phyloP scores from a whole-genome alignment of 1,140 invertebrate genomes.

The Ceratoteleas bidentatus region DNA sequence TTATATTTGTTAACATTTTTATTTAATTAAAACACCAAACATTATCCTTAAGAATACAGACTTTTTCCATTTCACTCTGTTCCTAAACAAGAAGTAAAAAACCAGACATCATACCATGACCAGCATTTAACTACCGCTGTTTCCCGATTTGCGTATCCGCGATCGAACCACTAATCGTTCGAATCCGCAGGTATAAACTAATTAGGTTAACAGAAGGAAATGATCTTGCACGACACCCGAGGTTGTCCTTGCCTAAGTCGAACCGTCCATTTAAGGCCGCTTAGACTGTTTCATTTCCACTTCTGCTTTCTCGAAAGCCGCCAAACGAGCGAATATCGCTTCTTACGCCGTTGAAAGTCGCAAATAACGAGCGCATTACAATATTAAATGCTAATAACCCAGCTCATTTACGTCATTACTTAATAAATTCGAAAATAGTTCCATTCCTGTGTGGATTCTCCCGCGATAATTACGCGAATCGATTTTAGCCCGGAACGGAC shows the following conservation, averaged over 20 bases:
- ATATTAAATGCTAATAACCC: conserved; percentile 32
- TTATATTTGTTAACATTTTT: no score
- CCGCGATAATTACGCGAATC: no score
- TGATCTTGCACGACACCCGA: conserved; percentile 47
- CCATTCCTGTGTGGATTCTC: no score
- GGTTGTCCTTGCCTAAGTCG: conserved; percentile 70
- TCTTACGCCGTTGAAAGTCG: conserved; percentile 50
- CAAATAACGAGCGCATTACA: conserved; percentile 38
- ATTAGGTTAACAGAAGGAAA: conserved; percentile 67
- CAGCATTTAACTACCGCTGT: no score
- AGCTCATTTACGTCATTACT: conserved; percentile 27
- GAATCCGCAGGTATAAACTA: conserved; percentile 48
- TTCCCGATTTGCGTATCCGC: conserved; percentile 18
- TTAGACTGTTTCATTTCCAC: conserved; percentile 66
- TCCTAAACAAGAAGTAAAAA: no score
- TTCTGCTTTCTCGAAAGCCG: conserved; percentile 60
- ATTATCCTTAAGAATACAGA: no score
- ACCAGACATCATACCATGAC: no score
- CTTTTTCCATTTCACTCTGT: no score
- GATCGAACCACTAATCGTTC: conserved; percentile 33
- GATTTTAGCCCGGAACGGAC: no score
- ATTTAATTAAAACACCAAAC: no score
- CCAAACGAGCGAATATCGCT: conserved; percentile 32
- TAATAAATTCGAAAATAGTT: conserved; percentile 21
- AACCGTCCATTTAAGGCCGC: conserved; percentile 69